These are phyloP conservation scores for Aleiodes testaceus DNA, from an alignment of 2,888 invertebrate genomes.

Conservation along the genomic window DNA sequence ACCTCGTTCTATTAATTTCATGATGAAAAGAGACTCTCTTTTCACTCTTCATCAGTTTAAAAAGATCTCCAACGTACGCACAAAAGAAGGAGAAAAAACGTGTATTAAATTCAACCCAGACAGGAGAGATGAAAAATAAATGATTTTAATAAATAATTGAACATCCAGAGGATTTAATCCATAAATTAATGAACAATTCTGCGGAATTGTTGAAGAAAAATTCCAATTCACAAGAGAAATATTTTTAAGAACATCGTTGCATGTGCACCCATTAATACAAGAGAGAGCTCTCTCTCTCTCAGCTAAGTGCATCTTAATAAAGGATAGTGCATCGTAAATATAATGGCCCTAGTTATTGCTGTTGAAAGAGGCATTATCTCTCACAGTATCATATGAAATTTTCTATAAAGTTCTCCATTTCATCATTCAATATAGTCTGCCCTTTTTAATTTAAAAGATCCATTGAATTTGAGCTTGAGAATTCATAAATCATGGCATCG, in stretches of 20 bases:
- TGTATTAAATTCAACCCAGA: conserved; percentile 18
- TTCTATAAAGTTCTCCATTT: background rate
- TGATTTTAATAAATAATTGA: background rate
- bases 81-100: conserved; percentile 6
- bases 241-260: conserved; percentile 42
- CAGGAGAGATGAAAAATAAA: conserved; percentile 1
- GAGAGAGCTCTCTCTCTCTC: conserved; percentile 42
- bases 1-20: too few species aligned
- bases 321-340: conserved; percentile 47
- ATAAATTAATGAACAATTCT: too few species aligned
- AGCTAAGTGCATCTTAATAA: conserved; percentile 37
- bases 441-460: background rate
- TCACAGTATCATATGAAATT: background rate
- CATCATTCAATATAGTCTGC: background rate
- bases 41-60: too few species aligned
- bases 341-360: conserved; percentile 36
- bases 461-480: too few species aligned
- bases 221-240: conserved; percentile 44
- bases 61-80: background rate
- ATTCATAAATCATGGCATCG: too few species aligned
- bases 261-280: conserved; percentile 53
- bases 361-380: conserved; percentile 7
- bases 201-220: background rate
- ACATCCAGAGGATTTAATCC: too few species aligned
- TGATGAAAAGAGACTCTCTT: too few species aligned